Percentiles rank a stretch among this genome's conserved stretches.
These are phyloP conservation scores for Epinephelus moara DNA, from an alignment of 2,113 vertebrate species.

Conservation along the genomic window DNA sequence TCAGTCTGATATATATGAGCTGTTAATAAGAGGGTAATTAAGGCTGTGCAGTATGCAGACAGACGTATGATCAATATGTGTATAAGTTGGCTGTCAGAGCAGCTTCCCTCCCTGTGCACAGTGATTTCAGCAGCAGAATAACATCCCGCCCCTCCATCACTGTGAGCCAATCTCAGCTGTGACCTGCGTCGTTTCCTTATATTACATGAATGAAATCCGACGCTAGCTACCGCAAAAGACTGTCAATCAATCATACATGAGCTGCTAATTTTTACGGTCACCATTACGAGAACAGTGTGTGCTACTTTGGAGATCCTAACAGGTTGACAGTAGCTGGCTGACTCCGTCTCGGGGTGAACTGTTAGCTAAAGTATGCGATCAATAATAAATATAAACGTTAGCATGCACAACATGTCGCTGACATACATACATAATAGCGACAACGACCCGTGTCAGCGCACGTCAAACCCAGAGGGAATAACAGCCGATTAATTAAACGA, in stretches of 20 bases:
- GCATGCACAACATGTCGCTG: constrained; percentile 64
- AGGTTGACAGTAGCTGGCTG: constrained; percentile 35
- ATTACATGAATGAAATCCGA: constrained; percentile 82
- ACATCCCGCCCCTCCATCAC: constrained; percentile 85
- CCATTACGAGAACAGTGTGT: constrained; percentile 73
- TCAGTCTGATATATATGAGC: not conserved
- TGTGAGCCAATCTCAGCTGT: constrained; percentile 84
- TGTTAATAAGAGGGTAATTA: constrained; percentile 11
- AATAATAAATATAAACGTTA: constrained; percentile 41
- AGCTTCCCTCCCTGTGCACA: constrained; percentile 32
- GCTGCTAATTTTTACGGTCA: constrained; percentile 68
- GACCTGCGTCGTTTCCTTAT: constrained; percentile 80
- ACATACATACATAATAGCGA: constrained; percentile 26
- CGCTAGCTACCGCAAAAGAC: constrained; percentile 63
- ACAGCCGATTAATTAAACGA: constrained; percentile 26
- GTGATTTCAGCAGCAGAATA: constrained; percentile 53
- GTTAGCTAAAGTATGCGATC: constrained; percentile 10
- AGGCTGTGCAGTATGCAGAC: not conserved
- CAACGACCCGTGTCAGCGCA: constrained; percentile 37
- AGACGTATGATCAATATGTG: constrained; percentile 32
- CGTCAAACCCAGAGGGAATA: constrained; percentile 28
- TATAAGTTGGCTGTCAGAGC: constrained; percentile 13
- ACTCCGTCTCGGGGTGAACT: not conserved
- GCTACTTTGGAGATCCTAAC: constrained; percentile 41
- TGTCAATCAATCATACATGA: constrained; percentile 79